These are phyloP conservation scores for Proales similis DNA, from an alignment of 1,140 invertebrate species.

Conservation along the genomic window DNA sequence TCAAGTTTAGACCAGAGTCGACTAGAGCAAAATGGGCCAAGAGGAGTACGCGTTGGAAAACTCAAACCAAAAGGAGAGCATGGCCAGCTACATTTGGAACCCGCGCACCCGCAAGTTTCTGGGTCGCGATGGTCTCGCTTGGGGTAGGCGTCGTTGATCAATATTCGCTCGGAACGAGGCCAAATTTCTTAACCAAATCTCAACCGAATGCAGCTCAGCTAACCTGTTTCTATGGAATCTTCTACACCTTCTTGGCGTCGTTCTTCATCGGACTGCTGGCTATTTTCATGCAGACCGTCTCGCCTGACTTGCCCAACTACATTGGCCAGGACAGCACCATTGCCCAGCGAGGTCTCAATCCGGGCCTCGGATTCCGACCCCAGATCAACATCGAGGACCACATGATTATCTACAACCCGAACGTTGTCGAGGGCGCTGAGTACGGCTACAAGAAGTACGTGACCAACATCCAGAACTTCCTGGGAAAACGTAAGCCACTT, in stretches of 20 bases:
- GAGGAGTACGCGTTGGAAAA: conserved; percentile 30
- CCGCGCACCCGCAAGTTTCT: conserved; percentile 13
- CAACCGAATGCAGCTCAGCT: too few species aligned
- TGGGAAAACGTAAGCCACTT: conserved; percentile 2
- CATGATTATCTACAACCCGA: conserved; percentile 10
- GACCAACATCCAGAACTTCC: conserved; percentile 17
- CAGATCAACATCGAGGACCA: conserved; percentile 19
- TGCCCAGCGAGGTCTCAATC: not conserved
- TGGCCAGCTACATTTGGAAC: conserved; percentile 29
- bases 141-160: too few species aligned
- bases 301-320: conserved; percentile 1
- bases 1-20: too few species aligned
- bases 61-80: not conserved
- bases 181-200: too few species aligned
- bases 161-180: too few species aligned
- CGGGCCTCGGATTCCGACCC: conserved; percentile 25
- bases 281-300: conserved; percentile 6
- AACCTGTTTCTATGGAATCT: conserved; percentile 32
- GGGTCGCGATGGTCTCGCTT: conserved; percentile 14
- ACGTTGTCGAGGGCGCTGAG: not conserved
- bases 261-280: conserved; percentile 27
- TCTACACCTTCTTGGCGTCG: conserved; percentile 7
- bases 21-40: conserved; percentile 33
- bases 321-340: conserved; percentile 3
- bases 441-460: conserved; percentile 18